Evolutionary conservation across 2,888 invertebrate genomes (phyloP), one percentile per base, ranked within the genome.

Genomic region (Sphaerophoria rueppellii): DNA sequence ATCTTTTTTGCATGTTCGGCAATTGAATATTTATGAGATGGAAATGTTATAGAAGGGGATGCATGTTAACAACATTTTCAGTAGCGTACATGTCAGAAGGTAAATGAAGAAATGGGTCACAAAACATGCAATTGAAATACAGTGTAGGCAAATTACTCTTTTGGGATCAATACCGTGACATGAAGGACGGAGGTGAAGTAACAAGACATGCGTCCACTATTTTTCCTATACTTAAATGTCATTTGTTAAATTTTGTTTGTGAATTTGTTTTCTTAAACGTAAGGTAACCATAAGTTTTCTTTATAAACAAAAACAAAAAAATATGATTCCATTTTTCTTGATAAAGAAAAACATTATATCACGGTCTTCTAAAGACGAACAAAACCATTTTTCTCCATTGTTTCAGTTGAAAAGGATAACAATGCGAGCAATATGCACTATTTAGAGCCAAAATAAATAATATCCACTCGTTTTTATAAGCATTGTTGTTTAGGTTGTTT

Each of bases 1-100:
- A 55, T 63, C 48, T 61, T 69, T 75, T 61, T 57, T 43, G 40
- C 43, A 70, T 35, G 43, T 40, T 57, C 7, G 24, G n/a, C 7
- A 11, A 34, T 78, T 78, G 57, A 78, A 78, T 78, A 78, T 78
- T 73, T 67, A 72, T 78, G 43, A 74, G 55, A 11, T 35, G 24
- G 9, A 24, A 24, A 24, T 24, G 24, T 24, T 24, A 24, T 24
- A 24, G 24, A 24, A 24, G 34, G 12, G 14, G 35, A 12, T 65
- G 50, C 37, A 65, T 65, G 63, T 32, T 14, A 24, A 24, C 24
- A 24, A 24, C 24, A 24, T 24, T 24, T 24, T 24, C 24, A 24
- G 2, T 2, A 24, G 24, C 24, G n/a, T n/a, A n/a, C 24, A 24
- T 2, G 24, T 24, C 24, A 24, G 24, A 2, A 24, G 24, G 24